These are phyloP conservation scores for Hyperoplus immaculatus DNA, from an alignment of 2,797 vertebrate genomes.

Conservation along the genomic window DNA sequence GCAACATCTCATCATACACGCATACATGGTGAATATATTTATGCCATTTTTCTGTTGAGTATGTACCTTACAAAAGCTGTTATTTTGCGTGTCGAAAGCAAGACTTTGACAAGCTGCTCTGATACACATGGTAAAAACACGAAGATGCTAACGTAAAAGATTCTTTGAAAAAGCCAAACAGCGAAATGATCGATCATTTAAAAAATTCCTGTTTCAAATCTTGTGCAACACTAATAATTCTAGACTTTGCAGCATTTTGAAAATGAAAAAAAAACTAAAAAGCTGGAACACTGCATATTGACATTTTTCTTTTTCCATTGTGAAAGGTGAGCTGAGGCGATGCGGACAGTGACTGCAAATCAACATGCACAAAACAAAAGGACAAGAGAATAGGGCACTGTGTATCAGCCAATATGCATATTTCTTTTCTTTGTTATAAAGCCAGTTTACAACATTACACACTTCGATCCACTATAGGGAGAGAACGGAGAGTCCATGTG, in stretches of 20 bases:
- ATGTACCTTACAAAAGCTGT: slow-evolving; percentile 84
- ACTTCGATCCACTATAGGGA: slow-evolving; percentile 21
- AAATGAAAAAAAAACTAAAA: slow-evolving; percentile 49
- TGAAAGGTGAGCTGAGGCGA: slow-evolving; percentile 42
- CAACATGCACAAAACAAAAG: slow-evolving; percentile 40
- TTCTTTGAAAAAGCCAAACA: slow-evolving; percentile 62
- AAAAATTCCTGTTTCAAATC: slow-evolving; percentile 43
- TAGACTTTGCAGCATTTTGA: slow-evolving; percentile 60
- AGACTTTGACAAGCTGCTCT: slow-evolving; percentile 75
- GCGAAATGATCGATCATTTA: slow-evolving; percentile 42
- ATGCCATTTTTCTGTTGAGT: slow-evolving; percentile 76
- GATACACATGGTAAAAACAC: slow-evolving; percentile 74
- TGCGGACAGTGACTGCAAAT: slow-evolving; percentile 30
- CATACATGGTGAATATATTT: slow-evolving; percentile 87
- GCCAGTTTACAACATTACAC: slow-evolving; percentile 37
- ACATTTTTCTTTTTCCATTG: slow-evolving; percentile 24
- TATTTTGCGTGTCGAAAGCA: slow-evolving; percentile 79
- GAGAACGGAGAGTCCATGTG: slow-evolving; percentile 24
- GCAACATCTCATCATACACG: slow-evolving; percentile 87
- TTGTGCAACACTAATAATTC: slow-evolving; percentile 36
- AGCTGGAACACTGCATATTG: slow-evolving; percentile 51
- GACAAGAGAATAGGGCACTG: slow-evolving; percentile 42
- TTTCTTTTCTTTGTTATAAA: slow-evolving; percentile 51
- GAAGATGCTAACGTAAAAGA: slow-evolving; percentile 62
- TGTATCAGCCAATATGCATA: slow-evolving; percentile 62